Base-by-base conservation (phyloP, 1,140 invertebrate species). In the Tetragonula clypearis region DNA sequence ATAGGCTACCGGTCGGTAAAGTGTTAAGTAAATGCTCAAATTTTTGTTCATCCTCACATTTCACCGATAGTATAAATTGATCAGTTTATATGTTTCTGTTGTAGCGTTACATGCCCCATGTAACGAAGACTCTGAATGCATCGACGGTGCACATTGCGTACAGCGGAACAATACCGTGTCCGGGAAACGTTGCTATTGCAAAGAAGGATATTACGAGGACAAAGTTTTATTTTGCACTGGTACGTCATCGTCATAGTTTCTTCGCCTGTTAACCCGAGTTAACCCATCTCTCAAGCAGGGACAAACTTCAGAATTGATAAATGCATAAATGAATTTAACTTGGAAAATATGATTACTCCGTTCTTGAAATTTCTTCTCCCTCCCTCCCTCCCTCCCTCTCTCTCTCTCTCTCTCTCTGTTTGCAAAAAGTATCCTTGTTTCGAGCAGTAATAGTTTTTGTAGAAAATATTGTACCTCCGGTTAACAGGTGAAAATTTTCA, bases 151-250 rank as follows among this genome's bases (percentile, higher is more conserved):
- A 11, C 91, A 94, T 30, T 95, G 95, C 78, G 66, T 89, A 21
- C 86, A 92, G 1, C 92, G 88, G 12, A 92, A 92, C 11, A 91
- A 87, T 19, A 84, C 86, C 1, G 58, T 86, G 55, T 60, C 88
- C 15, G 93, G 90, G n/a, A 95, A 92, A 91, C 93, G 92, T 11
- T 95, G 95, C 89, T 92, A 92, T 53, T 95, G 95, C 71, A 91
- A 86, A 86, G 91, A 93, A 53, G 94, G 93, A 73, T 95, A 93
- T 81, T 87, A 85, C 19, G 94, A 95, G 84, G 93, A 93, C 17
- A 86, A 92, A 78, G 62, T n/a, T 23, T 87, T 92, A 49, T 83
- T 87, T 78, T 95, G 95, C 82, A 95, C 85, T 83, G 93, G 95
- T 95, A 89, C 77, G 82, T 87, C 17, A 78, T 49, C 56, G 23